Conservation (phyloP, 2,888 invertebrate species). For the Stratiomys singularior region DNA sequence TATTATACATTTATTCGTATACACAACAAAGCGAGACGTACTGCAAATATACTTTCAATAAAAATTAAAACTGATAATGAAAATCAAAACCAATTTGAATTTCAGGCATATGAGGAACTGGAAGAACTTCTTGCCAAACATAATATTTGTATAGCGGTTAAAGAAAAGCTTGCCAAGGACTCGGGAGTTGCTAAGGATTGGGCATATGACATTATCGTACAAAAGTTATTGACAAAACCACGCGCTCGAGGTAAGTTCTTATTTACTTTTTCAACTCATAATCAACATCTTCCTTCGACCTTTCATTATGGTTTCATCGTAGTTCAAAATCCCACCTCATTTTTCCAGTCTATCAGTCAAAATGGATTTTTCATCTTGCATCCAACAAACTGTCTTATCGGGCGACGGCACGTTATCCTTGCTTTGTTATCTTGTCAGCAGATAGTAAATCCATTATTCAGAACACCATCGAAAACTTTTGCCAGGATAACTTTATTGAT, state of each 20-base stretch:
- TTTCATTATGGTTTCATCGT: no score
- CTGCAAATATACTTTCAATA: no score
- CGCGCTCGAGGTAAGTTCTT: conserved; percentile 81
- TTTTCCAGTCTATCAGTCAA: no score
- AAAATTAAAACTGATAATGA: no score
- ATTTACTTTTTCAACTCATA: not conserved
- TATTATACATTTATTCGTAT: no score
- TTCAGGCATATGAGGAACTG: conserved; percentile 91
- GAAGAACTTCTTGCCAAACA: conserved; percentile 84
- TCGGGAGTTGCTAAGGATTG: conserved; percentile 91
- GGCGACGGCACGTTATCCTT: not conserved
- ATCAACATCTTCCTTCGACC: no score
- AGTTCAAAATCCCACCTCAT: no score
- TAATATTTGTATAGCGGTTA: conserved; percentile 93
- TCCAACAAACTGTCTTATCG: no score
- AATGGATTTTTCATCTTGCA: no score
- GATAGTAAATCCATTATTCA: conserved; percentile 35
- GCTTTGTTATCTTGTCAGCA: not conserved
- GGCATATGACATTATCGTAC: conserved; percentile 89
- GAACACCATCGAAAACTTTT: conserved; percentile 10
- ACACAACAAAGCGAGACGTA: no score
- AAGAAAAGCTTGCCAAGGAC: conserved; percentile 94
- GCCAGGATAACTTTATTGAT: conserved; percentile 26
- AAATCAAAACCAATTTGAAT: no score
- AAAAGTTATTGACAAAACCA: conserved; percentile 84